These are phyloP conservation scores for Drosophila teissieri DNA, from an alignment of 1,140 invertebrate genomes.

Conservation along the genomic window DNA sequence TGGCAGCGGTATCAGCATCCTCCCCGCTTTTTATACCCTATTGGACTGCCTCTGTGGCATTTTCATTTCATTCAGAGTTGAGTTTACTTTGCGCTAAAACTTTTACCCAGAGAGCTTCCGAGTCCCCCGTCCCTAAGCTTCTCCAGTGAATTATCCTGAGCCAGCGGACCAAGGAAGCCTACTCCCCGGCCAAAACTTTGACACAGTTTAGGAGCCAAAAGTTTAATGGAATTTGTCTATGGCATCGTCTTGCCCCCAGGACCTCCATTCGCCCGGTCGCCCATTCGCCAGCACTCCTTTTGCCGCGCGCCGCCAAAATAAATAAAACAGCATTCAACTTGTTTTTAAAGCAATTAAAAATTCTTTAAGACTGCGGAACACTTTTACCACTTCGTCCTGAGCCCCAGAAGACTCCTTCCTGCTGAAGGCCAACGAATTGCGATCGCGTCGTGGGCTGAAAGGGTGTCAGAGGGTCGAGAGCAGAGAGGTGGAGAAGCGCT, in stretches of 20 bases:
- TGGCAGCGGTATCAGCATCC: conserved; percentile 11
- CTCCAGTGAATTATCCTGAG: conserved; percentile 77
- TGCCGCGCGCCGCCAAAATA: conserved; percentile 59
- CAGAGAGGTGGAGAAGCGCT: conserved; percentile 4
- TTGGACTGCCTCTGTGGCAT: conserved; percentile 79
- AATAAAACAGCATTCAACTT: conserved; percentile 82
- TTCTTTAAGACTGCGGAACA: conserved; percentile 72
- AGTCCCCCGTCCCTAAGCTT: conserved; percentile 40
- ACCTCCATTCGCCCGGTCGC: conserved; percentile 3
- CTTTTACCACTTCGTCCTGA: conserved; percentile 15
- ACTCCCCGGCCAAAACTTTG: conserved; percentile 63
- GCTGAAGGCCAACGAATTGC: conserved; percentile 26
- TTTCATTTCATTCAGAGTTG: conserved; percentile 80
- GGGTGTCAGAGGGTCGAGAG: no score
- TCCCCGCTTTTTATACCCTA: conserved; percentile 45
- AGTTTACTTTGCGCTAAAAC: conserved; percentile 78
- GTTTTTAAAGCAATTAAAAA: conserved; percentile 83
- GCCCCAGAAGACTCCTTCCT: conserved; percentile 35
- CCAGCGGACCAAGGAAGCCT: conserved; percentile 73
- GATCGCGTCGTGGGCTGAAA: not conserved
- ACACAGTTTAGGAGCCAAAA: conserved; percentile 82
- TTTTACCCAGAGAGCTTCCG: conserved; percentile 59
- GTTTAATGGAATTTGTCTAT: conserved; percentile 83
- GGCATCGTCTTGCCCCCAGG: conserved; percentile 60
- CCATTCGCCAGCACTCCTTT: not conserved